Evolutionary conservation across 2,113 vertebrate species (phyloP).

Genomic region (Coreoperca whiteheadi): DNA sequence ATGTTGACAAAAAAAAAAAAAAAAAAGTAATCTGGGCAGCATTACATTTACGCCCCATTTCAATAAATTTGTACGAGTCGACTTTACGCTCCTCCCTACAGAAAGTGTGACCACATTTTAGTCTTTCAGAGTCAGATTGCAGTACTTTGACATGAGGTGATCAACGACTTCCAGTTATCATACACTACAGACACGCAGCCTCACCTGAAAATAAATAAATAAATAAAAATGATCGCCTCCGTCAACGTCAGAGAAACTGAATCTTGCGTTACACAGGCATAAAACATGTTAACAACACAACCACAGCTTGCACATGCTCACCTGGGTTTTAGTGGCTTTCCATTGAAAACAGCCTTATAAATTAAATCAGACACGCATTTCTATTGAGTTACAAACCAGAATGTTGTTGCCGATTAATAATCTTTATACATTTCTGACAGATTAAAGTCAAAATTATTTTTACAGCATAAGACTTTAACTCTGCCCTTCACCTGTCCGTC

Average conservation of each 20-base stretch:
- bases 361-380: not conserved
- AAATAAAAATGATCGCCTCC: too few species aligned
- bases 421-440: not conserved
- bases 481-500: not conserved
- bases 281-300: not conserved
- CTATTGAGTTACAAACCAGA: not conserved
- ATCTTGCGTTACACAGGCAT: not conserved
- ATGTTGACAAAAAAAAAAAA: too few species aligned
- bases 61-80: not conserved
- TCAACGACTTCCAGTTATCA: not conserved
- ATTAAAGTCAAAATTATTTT: not conserved
- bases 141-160: not conserved
- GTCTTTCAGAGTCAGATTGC: not conserved
- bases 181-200: not conserved
- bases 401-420: not conserved
- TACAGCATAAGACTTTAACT: not conserved
- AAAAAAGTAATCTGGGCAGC: too few species aligned
- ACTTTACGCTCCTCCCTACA: not conserved
- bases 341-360: not conserved
- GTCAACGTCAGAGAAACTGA: too few species aligned
- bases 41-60: not conserved
- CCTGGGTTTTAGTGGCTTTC: not conserved
- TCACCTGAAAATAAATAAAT: not conserved
- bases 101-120: not conserved
- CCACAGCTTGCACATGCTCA: not conserved